phyloP scores from a whole-genome alignment of 2,888 invertebrate genomes.

The Teleogryllus oceanicus region DNA sequence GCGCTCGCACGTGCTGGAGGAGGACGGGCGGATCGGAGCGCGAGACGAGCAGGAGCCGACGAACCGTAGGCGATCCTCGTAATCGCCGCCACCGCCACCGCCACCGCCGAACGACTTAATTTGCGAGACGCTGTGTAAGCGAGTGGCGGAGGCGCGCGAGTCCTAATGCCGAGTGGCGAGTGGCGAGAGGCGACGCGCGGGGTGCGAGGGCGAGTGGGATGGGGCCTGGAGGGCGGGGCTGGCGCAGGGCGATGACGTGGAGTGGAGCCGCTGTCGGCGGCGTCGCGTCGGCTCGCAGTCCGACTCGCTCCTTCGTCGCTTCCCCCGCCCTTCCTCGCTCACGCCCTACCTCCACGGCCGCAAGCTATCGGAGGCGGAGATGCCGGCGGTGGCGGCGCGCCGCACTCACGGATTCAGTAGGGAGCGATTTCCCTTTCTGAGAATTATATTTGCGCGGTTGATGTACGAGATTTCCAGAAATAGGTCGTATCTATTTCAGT shows the following conservation, averaged over 20 bases:
- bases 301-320: not conserved
- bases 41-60: too few relatives aligned
- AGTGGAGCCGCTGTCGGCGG: too few relatives aligned
- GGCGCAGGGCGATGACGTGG: not conserved
- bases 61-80: not conserved
- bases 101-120: not conserved
- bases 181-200: not conserved
- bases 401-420: too few relatives aligned
- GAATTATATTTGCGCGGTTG: too few relatives aligned
- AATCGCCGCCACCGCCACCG: not conserved
- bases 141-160: not conserved
- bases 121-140: slow-evolving; percentile 18
- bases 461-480: too few relatives aligned
- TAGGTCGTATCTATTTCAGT: too few relatives aligned
- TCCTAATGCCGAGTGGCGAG: slow-evolving; percentile 7
- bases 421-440: too few relatives aligned
- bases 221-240: not conserved
- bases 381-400: too few relatives aligned
- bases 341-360: not conserved
- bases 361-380: not conserved
- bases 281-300: too few relatives aligned
- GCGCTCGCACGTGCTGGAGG: too few relatives aligned
- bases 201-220: not conserved
- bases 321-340: not conserved
- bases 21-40: too few relatives aligned